phyloP scores from a whole-genome alignment of 2,113 vertebrate species.

The Dasyurus viverrinus region DNA sequence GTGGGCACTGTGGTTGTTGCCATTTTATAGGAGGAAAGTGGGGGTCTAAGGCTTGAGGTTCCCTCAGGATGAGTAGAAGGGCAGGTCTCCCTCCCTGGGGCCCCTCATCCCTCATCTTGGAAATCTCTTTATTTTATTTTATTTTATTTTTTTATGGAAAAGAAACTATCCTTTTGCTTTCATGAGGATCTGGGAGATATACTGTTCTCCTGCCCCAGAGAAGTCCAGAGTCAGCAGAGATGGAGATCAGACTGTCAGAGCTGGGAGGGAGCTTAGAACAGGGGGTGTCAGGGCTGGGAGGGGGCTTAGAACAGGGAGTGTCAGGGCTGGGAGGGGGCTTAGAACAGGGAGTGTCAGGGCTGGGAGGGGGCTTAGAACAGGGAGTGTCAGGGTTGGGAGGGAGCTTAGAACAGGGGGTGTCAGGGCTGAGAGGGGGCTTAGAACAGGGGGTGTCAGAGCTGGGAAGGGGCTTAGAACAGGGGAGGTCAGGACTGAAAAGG shows the following conservation, averaged over 20 bases:
- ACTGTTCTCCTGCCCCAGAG: background rate
- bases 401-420: no score
- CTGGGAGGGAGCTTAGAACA: no score
- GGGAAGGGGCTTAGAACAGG: no score
- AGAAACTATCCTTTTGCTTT: background rate
- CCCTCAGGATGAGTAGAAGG: background rate
- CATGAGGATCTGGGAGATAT: background rate
- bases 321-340: background rate
- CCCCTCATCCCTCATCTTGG: background rate
- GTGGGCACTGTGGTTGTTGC: background rate
- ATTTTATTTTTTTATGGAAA: no score
- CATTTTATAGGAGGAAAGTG: background rate
- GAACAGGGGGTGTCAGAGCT: no score
- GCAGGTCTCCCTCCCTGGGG: background rate
- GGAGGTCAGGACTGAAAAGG: no score
- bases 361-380: no score
- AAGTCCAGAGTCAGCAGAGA: no score
- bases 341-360: background rate
- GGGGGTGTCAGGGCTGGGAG: no score
- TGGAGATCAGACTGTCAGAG: background rate
- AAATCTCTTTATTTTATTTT: background rate
- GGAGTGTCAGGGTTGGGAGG: no score
- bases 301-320: background rate
- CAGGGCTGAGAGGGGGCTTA: no score
- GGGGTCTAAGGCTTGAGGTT: background rate